Percentiles rank a stretch among this genome's conserved stretches.
phyloP scores from a whole-genome alignment of 2,113 vertebrate genomes.

The Pollimyrus isidori region DNA sequence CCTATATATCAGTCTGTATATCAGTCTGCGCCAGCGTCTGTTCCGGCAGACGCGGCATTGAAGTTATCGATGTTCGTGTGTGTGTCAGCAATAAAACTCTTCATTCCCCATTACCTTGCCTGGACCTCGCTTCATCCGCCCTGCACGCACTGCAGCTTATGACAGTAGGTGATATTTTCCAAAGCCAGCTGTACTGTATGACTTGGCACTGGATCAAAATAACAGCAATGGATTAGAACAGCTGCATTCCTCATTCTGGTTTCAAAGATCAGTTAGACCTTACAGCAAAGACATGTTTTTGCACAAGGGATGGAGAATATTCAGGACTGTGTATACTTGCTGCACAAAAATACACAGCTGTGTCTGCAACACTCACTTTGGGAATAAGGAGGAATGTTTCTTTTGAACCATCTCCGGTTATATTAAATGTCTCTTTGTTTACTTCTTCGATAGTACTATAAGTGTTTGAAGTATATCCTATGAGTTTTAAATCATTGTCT shows the following conservation, averaged over 20 bases:
- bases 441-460: neutral
- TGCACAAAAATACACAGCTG: slow-evolving; percentile 11
- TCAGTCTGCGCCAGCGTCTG: too few relatives aligned
- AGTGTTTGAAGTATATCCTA: slow-evolving; percentile 28
- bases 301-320: neutral
- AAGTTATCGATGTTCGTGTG: too few relatives aligned
- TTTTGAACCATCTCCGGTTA: neutral
- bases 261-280: neutral
- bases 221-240: neutral
- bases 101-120: too few relatives aligned
- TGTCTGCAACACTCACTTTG: neutral
- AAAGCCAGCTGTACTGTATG: neutral
- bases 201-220: neutral
- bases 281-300: neutral
- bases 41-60: too few relatives aligned
- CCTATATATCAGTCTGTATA: too few relatives aligned
- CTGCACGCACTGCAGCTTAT: too few relatives aligned
- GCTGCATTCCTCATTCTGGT: neutral
- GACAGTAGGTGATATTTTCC: neutral
- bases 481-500: neutral
- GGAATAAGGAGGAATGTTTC: neutral
- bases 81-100: too few relatives aligned
- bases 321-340: neutral
- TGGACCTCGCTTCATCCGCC: too few relatives aligned
- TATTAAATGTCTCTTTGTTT: neutral